Evolutionary conservation across 2,888 invertebrate species (phyloP), one percentile per base, ranked within the genome.

Genomic region (Monoplex corrugatus): DNA sequence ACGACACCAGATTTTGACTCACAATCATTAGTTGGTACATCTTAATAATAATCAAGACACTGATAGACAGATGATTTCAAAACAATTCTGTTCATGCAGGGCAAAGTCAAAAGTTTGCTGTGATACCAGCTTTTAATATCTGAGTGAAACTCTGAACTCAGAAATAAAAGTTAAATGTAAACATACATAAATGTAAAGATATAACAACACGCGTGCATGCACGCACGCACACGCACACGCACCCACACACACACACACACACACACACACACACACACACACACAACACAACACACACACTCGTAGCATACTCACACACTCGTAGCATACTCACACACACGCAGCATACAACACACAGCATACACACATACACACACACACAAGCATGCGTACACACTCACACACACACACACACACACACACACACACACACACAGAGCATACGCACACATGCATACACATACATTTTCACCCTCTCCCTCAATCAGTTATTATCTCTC

Each of bases 261-360:
- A 68, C 68, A 1, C n/a, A 68, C 28, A 23, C n/a, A 13, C n/a
- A n/a, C 6, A n/a, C n/a, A 68, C 50, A 13, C 63, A 68, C 28
- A 68, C 63, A 68, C 63, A 68, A n/a, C n/a, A 68, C 19, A 28
- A n/a, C 28, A 28, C 63, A 68, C 63, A 28, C 63, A 28, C 1
- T 6, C 63, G 28, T 28, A n/a, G n/a, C n/a, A 68, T 2, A 68
- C 63, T 28, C 19, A 68, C 63, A 68, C 63, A 68, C 63, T n/a
- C n/a, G n/a, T n/a, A n/a, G n/a, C n/a, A 68, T n/a, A 68, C 63
- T 28, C 63, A 68, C 63, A 68, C 63, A 68, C 63, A 68, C 63
- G 3, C 63, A 68, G n/a, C 63, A 28, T n/a, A 68, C 63, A 68
- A 68, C 32, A 68, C 63, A 68, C 63, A 68, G 23, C n/a, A 68